These are phyloP conservation scores for Conus ventricosus DNA, from an alignment of 1,140 invertebrate genomes.

Conservation along the genomic window DNA sequence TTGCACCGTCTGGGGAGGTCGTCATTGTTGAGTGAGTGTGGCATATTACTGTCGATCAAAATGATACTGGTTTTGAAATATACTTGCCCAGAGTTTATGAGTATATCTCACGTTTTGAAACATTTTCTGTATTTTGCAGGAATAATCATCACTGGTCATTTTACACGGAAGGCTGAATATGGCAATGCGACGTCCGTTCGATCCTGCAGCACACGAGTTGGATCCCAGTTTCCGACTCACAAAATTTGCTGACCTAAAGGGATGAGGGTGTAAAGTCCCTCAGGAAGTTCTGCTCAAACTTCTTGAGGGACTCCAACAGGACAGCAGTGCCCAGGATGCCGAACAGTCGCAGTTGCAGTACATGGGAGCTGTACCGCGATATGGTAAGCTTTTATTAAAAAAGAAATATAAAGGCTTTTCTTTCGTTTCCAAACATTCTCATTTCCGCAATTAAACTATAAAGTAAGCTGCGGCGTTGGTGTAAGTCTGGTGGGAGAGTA, in stretches of 20 bases:
- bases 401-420: background rate
- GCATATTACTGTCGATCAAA: background rate
- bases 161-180: constrained; percentile 29
- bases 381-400: constrained; percentile 63
- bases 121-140: constrained; percentile 2
- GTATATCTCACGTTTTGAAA: background rate
- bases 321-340: constrained; percentile 71
- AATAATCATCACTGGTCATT: background rate
- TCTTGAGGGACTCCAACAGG: constrained; percentile 90
- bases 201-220: constrained; percentile 95
- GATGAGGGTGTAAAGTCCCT: constrained; percentile 99
- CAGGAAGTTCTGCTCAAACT: constrained; percentile 97
- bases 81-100: background rate
- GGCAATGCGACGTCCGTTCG: constrained; percentile 83
- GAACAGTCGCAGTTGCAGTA: constrained; percentile 74
- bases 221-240: constrained; percentile 94
- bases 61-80: background rate
- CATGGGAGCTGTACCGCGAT: constrained; percentile 64
- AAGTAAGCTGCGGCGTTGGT: background rate
- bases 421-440: constrained; percentile 34
- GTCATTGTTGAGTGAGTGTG: constrained; percentile 46
- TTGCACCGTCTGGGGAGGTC: constrained; percentile 48
- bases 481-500: background rate
- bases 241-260: constrained; percentile 97
- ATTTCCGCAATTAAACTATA: constrained; percentile 20